Conservation (phyloP, 1,140 invertebrate species). For the Cotesia typhae region DNA sequence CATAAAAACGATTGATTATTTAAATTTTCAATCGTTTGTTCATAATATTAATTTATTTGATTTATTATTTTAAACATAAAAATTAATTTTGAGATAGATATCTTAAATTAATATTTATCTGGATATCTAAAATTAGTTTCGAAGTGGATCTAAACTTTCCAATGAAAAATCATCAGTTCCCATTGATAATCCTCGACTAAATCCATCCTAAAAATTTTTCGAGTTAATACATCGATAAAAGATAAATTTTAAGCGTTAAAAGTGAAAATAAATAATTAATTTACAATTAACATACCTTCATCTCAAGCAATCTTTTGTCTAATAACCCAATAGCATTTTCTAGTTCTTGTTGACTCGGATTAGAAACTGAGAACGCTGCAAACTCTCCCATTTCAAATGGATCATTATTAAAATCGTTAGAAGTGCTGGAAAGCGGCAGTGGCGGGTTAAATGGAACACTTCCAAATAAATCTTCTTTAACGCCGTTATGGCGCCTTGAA, state of each 20-base stretch:
- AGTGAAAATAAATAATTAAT: not conserved
- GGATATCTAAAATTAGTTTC: slow-evolving; percentile 55
- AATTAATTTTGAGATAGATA: not conserved
- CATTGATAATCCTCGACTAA: slow-evolving; percentile 81
- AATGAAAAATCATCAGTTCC: slow-evolving; percentile 87
- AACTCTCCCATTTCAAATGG: slow-evolving; percentile 86
- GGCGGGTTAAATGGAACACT: slow-evolving; percentile 69
- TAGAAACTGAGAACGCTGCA: slow-evolving; percentile 59
- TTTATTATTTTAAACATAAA: slow-evolving; percentile 11
- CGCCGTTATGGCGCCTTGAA: slow-evolving; percentile 69
- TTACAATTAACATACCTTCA: slow-evolving; percentile 73
- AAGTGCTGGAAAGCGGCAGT: slow-evolving; percentile 58
- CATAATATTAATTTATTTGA: not conserved
- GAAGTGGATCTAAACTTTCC: slow-evolving; percentile 82
- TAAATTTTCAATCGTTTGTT: not conserved
- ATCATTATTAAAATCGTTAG: slow-evolving; percentile 64
- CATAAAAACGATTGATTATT: not conserved
- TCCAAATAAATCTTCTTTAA: slow-evolving; percentile 68
- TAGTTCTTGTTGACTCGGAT: slow-evolving; percentile 68
- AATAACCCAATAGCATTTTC: slow-evolving; percentile 79
- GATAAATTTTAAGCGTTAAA: not conserved
- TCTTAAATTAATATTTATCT: slow-evolving; percentile 7
- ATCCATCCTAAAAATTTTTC: slow-evolving; percentile 75
- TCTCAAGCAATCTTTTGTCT: slow-evolving; percentile 82
- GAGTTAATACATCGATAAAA: not conserved